These are phyloP conservation scores for Megaustenia siamemsis DNA, from an alignment of 2,888 invertebrate genomes.

Conservation along the genomic window DNA sequence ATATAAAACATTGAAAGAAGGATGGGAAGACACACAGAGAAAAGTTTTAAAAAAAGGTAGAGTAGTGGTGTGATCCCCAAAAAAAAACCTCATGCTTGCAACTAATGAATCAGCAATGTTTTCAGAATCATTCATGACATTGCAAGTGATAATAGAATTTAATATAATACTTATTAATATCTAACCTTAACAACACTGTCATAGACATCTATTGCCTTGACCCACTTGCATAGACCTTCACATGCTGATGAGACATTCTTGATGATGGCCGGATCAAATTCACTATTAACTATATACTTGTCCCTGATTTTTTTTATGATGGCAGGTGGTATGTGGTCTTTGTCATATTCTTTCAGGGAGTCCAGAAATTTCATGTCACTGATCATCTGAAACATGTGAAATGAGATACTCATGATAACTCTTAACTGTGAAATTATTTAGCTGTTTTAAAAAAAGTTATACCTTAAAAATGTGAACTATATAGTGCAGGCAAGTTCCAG, in stretches of 20 bases:
- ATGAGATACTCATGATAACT: not conserved
- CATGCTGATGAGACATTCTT: conserved; percentile 80
- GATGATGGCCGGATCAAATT: conserved; percentile 78
- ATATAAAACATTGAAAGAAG: no score
- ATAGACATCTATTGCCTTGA: conserved; percentile 78
- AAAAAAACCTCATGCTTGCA: no score
- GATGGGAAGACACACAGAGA: no score
- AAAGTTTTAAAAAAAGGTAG: no score
- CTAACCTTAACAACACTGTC: conserved; percentile 76
- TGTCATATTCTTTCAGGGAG: conserved; percentile 79
- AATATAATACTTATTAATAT: no score
- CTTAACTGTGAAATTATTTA: not conserved
- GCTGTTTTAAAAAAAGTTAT: no score
- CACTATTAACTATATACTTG: conserved; percentile 76
- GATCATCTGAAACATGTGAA: conserved; percentile 70
- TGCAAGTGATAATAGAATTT: no score
- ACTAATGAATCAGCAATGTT: no score
- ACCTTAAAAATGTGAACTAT: no score
- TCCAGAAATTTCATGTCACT: conserved; percentile 79
- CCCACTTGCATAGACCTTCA: conserved; percentile 80
- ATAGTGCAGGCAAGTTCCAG: no score
- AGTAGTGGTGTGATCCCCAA: no score
- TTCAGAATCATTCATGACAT: no score
- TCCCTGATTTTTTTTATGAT: conserved; percentile 77
- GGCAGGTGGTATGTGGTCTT: conserved; percentile 77